phyloP scores from a whole-genome alignment of 2,888 invertebrate species.

The Tortrix viridana region DNA sequence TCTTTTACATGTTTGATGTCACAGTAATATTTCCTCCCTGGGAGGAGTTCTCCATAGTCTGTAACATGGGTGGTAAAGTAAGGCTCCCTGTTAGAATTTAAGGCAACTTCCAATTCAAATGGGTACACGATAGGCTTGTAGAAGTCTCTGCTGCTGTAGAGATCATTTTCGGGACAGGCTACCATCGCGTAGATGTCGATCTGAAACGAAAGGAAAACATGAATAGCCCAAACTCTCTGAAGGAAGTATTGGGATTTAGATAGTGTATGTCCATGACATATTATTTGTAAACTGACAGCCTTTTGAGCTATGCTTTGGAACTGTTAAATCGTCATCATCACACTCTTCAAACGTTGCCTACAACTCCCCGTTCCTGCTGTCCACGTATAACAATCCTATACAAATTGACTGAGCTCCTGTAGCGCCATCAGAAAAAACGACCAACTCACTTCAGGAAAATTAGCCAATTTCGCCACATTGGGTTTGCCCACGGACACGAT shows the following conservation, averaged over 20 bases:
- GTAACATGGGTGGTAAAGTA: conserved; percentile 86
- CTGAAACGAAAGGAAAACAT: conserved; percentile 65
- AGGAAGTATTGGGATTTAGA: too few relatives aligned
- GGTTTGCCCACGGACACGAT: conserved; percentile 97
- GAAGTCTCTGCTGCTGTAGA: conserved; percentile 93
- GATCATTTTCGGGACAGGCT: conserved; percentile 95
- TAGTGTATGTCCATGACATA: too few relatives aligned
- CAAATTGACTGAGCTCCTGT: too few relatives aligned
- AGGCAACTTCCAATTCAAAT: conserved; percentile 94
- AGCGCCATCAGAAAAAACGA: too few relatives aligned
- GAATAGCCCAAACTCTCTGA: background rate
- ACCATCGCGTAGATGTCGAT: conserved; percentile 96
- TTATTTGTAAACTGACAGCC: too few relatives aligned
- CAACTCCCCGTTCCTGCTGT: too few relatives aligned
- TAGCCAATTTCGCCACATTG: conserved; percentile 97
- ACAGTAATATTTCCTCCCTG: conserved; percentile 83
- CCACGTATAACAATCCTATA: too few relatives aligned
- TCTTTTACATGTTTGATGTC: conserved; percentile 70
- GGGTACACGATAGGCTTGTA: conserved; percentile 96
- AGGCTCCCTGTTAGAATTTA: conserved; percentile 85
- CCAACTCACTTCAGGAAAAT: conserved; percentile 91
- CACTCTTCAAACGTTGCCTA: too few relatives aligned
- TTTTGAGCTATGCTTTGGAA: too few relatives aligned
- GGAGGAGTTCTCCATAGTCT: conserved; percentile 90
- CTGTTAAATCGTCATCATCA: too few relatives aligned